Evolutionary conservation across 2,888 invertebrate genomes (phyloP).

Genomic region (Athetis lepigone): DNA sequence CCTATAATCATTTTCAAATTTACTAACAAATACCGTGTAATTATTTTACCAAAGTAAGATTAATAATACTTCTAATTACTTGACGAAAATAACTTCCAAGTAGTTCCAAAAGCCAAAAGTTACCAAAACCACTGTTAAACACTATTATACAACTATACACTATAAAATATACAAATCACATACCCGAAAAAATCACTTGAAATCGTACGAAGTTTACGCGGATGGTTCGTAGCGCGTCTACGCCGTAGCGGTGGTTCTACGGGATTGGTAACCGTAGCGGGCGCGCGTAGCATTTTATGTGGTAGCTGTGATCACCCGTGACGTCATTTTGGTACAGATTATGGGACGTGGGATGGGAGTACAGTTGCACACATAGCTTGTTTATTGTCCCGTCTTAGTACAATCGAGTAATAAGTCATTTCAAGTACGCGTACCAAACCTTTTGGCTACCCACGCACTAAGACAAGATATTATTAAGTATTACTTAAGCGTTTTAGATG

Average conservation of each 20-base stretch:
- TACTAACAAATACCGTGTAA: neutral
- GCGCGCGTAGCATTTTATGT: constrained; percentile 80
- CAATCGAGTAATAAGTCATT: constrained; percentile 39
- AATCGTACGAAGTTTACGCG: constrained; percentile 67
- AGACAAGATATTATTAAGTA: neutral
- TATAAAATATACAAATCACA: constrained; percentile 47
- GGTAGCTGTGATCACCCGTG: constrained; percentile 69
- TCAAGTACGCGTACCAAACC: neutral
- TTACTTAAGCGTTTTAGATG: neutral
- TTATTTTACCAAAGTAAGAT: neutral
- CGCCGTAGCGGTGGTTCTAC: constrained; percentile 81
- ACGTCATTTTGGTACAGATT: constrained; percentile 82
- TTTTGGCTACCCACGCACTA: constrained; percentile 3
- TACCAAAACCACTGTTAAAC: constrained; percentile 30
- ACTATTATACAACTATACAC: constrained; percentile 34
- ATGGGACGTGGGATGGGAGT: constrained; percentile 79
- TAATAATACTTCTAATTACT: neutral
- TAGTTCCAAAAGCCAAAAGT: neutral
- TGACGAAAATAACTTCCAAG: neutral
- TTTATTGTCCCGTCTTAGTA: constrained; percentile 41
- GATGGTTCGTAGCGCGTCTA: constrained; percentile 82
- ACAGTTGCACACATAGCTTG: constrained; percentile 69
- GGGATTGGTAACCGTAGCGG: constrained; percentile 78
- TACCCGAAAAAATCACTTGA: constrained; percentile 57
- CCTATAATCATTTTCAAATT: neutral